A percentile compares a stretch with the other conserved stretches of the same genome.
Evolutionary conservation across 2,888 invertebrate species (phyloP).

Genomic region (Campaea margaritaria): DNA sequence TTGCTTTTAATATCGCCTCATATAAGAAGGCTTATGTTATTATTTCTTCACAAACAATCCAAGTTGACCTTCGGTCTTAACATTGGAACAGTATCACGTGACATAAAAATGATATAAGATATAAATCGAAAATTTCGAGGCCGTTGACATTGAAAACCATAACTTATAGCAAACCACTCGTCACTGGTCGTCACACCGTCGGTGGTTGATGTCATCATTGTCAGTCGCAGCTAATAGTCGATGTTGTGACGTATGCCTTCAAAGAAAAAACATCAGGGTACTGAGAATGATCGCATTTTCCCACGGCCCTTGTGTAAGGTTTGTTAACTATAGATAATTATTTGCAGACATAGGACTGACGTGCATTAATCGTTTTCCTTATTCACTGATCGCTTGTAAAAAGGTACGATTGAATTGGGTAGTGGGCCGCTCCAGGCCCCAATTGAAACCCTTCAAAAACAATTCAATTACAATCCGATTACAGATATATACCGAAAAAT

Average conservation of each 20-base stretch:
- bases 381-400: conserved; percentile 19
- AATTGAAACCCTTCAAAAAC: too few species aligned
- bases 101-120: conserved; percentile 3
- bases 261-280: conserved; percentile 55
- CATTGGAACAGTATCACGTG: conserved; percentile 10
- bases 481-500: too few species aligned
- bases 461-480: too few species aligned
- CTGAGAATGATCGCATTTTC: conserved; percentile 56
- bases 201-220: too few species aligned
- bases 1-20: neutral
- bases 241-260: conserved; percentile 49
- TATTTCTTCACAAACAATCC: conserved; percentile 8
- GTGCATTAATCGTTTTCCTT: conserved; percentile 40
- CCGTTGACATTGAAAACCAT: neutral
- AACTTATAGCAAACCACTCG: neutral
- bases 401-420: conserved; percentile 5
- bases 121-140: neutral
- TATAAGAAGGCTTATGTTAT: conserved; percentile 6
- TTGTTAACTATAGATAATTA: conserved; percentile 35
- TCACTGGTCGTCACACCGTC: conserved; percentile 16
- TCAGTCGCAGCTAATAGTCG: conserved; percentile 14
- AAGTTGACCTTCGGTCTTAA: conserved; percentile 10
- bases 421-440: neutral
- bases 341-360: conserved; percentile 22
- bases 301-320: conserved; percentile 58